These are phyloP conservation scores for Axea sp. DNA, from an alignment of 2,888 invertebrate species.

Conservation along the genomic window DNA sequence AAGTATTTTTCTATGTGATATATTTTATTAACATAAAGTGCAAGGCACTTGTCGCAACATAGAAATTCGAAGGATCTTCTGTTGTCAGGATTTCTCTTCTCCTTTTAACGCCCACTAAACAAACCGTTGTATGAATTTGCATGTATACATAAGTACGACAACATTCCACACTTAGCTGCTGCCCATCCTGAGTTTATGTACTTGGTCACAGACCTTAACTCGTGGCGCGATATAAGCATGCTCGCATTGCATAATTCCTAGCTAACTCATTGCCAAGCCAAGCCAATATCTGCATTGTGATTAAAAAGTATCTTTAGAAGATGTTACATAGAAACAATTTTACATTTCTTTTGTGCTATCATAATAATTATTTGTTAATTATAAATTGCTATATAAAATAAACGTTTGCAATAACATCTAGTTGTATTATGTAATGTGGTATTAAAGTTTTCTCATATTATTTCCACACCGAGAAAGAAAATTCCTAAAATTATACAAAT, in stretches of 20 bases:
- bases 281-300: constrained; percentile 47
- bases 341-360: neutral
- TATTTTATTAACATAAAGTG: constrained; percentile 14
- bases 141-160: constrained; percentile 30
- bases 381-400: too few species aligned
- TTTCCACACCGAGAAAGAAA: too few species aligned
- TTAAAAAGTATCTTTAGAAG: constrained; percentile 48
- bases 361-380: constrained; percentile 12
- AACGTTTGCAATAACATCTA: too few species aligned
- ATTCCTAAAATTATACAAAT: too few species aligned
- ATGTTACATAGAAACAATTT: neutral
- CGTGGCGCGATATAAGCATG: constrained; percentile 62
- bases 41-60: constrained; percentile 37
- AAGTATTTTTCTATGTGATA: too few species aligned
- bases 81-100: constrained; percentile 44
- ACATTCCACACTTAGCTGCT: constrained; percentile 55
- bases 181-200: constrained; percentile 70
- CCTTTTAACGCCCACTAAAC: constrained; percentile 55
- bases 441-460: too few species aligned
- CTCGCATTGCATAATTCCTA: constrained; percentile 60
- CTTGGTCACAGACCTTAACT: constrained; percentile 73
- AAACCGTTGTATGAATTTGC: constrained; percentile 11
- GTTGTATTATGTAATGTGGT: too few species aligned
- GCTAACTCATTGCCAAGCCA: constrained; percentile 58
- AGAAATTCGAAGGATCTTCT: constrained; percentile 46